Conservation (phyloP, 2,113 vertebrate species). For the Saguinus midas region DNA sequence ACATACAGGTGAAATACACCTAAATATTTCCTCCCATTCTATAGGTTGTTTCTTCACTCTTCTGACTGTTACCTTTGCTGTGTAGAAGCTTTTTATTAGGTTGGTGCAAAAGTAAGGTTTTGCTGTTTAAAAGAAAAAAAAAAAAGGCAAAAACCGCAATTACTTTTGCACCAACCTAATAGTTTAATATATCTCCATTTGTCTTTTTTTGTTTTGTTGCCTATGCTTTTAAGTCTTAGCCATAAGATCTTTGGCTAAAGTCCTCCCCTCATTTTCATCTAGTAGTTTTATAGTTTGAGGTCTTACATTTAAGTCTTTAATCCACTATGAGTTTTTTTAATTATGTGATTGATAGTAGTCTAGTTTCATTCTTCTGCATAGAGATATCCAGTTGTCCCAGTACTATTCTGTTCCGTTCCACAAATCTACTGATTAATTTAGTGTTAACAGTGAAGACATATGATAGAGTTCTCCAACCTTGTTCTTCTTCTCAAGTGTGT, state of each 20-base stretch:
- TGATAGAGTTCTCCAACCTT: not conserved
- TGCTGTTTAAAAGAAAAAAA: no score
- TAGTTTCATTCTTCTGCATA: not conserved
- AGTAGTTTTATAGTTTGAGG: not conserved
- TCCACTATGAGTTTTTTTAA: not conserved
- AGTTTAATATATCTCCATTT: not conserved
- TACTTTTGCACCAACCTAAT: no score
- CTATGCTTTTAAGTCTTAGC: not conserved
- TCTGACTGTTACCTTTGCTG: not conserved
- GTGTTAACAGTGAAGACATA: not conserved
- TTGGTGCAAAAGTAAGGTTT: no score
- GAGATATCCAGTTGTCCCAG: not conserved
- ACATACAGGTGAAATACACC: not conserved
- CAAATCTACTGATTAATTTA: not conserved
- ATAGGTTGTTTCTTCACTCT: not conserved
- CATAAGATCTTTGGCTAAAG: not conserved
- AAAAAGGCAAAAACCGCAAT: no score
- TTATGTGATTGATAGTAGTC: not conserved
- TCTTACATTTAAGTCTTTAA: not conserved
- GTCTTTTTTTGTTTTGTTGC: not conserved
- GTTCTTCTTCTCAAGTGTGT: not conserved
- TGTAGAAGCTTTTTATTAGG: not conserved
- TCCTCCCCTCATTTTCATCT: not conserved
- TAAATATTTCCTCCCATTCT: not conserved
- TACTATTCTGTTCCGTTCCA: not conserved